Percentiles rank a stretch among this genome's conserved stretches.
Evolutionary conservation across 2,113 vertebrate species (phyloP).

Genomic region (Siphamia tubifer): DNA sequence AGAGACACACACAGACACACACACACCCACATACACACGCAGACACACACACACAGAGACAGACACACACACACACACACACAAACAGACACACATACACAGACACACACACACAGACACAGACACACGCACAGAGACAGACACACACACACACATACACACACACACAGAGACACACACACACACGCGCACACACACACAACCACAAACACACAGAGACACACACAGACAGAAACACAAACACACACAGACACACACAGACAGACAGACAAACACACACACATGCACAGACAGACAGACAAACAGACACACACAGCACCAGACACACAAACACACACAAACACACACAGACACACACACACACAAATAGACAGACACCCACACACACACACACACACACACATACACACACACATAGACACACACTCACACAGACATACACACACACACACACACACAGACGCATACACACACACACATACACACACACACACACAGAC

Average conservation of each 20-base stretch:
- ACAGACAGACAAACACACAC: too few species aligned
- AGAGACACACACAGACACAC: slow-evolving; percentile 69
- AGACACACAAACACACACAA: slow-evolving; percentile 76
- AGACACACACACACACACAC: slow-evolving; percentile 19
- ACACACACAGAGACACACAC: slow-evolving; percentile 18
- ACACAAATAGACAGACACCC: too few species aligned
- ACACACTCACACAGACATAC: slow-evolving; percentile 79
- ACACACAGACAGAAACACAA: too few species aligned
- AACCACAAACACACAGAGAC: background rate
- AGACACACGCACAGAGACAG: too few species aligned
- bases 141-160: too few species aligned
- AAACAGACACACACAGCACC: slow-evolving; percentile 74
- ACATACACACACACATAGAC: slow-evolving; percentile 67
- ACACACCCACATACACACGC: too few species aligned
- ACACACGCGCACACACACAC: slow-evolving; percentile 81
- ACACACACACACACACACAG: slow-evolving; percentile 68
- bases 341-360: slow-evolving; percentile 24
- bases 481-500: too few species aligned
- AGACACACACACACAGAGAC: too few species aligned
- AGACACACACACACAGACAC: slow-evolving; percentile 45
- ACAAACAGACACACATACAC: slow-evolving; percentile 81
- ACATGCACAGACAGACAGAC: too few species aligned
- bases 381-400: too few species aligned
- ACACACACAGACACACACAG: too few species aligned
- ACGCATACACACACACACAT: too few species aligned